Evolutionary conservation across 2,113 vertebrate genomes (phyloP), one percentile per base, ranked within the genome.

Genomic region (Alligator mississippiensis): DNA sequence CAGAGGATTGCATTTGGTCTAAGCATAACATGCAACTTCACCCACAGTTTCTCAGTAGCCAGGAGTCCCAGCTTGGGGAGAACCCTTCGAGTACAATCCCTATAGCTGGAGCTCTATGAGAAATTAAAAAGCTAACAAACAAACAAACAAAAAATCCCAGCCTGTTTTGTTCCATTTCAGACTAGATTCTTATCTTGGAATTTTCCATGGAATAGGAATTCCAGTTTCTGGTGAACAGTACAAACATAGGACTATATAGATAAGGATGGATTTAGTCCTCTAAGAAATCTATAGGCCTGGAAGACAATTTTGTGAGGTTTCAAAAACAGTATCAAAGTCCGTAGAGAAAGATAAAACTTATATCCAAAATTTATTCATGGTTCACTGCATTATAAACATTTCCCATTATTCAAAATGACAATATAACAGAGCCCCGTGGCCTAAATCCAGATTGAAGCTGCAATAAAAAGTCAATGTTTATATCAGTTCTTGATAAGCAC

Each of bases 391-490:
- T 87, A 63, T 81, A 95, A 96, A 93, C 94, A 80, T 66, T 78
- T 93, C 80, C 86, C 1, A 2, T 90, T 95, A 80, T 82, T 93
- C 82, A 89, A 87, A 95, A 95, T 57, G 89, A 96, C 92, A 59
- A 25, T 93, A 63, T 58, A 92, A 76, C 27, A 14, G 54, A 82
- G 0, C 2, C 14, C 66, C 64, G 92, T 88, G 84, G 80, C 84
- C 86, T 87, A 91, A 83, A 72, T 92, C 94, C 87, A 94, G 58
- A 89, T 28, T 85, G 84, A 86, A 92, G 54, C n/a, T 74, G 57
- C 86, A 85, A 94, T 94, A 94, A 95, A 95, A 96, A 85, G 47
- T 89, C 76, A 88, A 59, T 88, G 87, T 94, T 96, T 96, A 79
- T 19, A 80, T 96, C 68, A 90, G 14, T 90, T 94, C 68, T 88